These are phyloP conservation scores for Odontocerum albicorne DNA, from an alignment of 2,888 invertebrate species.

Conservation along the genomic window DNA sequence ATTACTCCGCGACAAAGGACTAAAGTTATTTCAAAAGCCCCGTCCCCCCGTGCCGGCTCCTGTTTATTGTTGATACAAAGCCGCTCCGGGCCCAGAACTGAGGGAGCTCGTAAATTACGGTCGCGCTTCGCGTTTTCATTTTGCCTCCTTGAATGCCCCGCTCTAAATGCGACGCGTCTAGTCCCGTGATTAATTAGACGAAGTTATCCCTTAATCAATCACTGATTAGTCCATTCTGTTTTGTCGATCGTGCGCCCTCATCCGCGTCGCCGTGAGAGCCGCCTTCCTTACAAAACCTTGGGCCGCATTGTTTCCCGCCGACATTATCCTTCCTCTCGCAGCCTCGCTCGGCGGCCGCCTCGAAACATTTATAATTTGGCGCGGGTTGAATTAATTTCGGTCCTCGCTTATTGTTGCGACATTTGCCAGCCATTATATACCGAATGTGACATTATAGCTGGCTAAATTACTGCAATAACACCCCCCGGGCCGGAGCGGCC, in stretches of 20 bases:
- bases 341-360: neutral
- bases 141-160: constrained; percentile 26
- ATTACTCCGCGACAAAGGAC: constrained; percentile 36
- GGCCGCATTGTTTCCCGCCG: neutral
- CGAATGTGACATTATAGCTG: constrained; percentile 31
- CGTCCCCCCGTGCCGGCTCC: constrained; percentile 11
- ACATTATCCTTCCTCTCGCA: neutral
- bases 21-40: constrained; percentile 36
- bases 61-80: constrained; percentile 36
- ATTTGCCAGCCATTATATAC: constrained; percentile 40
- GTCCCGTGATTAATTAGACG: constrained; percentile 34
- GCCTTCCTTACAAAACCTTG: constrained; percentile 3
- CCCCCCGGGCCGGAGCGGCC: neutral
- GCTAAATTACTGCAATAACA: constrained; percentile 23
- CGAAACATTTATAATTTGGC: constrained; percentile 1
- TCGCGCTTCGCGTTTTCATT: constrained; percentile 30
- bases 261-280: constrained; percentile 37
- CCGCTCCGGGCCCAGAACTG: constrained; percentile 22
- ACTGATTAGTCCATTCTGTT: constrained; percentile 36
- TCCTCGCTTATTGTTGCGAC: constrained; percentile 32
- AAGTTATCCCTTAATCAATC: constrained; percentile 34
- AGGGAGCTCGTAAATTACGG: constrained; percentile 34
- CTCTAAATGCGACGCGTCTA: constrained; percentile 23
- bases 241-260: constrained; percentile 26
- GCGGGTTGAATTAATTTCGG: constrained; percentile 23